Base-by-base conservation (phyloP, 1,140 invertebrate genomes). In the Drosophila pseudoananassae region DNA sequence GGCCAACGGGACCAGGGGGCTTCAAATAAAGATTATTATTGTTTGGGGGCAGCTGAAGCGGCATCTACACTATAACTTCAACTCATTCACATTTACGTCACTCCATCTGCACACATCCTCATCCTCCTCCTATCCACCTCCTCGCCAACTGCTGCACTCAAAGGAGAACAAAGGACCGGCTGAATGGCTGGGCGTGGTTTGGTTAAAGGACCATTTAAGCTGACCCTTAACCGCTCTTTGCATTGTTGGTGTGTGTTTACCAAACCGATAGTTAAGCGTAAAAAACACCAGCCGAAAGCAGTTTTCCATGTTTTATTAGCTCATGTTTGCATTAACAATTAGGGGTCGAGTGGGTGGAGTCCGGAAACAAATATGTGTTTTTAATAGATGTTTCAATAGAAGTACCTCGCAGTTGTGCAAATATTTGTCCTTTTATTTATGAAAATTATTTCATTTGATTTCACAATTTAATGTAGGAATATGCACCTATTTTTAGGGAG, bases 1-100 rank as follows among this genome's bases (percentile, higher is more conserved):
- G 43, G 36, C 12, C n/a, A 12, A 40, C 9, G 5, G 29, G 53
- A 36, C 46, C 47, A 36, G 7, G 3, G 43, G 43, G 59, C 14
- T 14, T 36, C 59, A 73, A 85, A 80, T 77, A 59, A 76, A 76
- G 73, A 85, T 81, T 84, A 85, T 85, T 85, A 84, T 85, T 78
- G 77, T 85, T 81, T 52, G 59, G 81, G 77, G 70, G 64, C 20
- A 53, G 3, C 15, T 36, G 33, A 36, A 15, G 50, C 45, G 57
- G 40, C 36, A 69, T 60, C 53, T 59, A 69, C 78, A 76, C 77
- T 68, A 69, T 77, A 57, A 52, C 63, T 53, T 43, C 51, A 60
- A 52, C 55, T 58, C 52, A 52, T 55, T 57, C 52, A 57, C 68
- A 71, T 64, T 56, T 65, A 53, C 43, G 64, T 60, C 53, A 72